Conservation (phyloP, 2,888 invertebrate genomes). For the Schizaphis graminum region DNA sequence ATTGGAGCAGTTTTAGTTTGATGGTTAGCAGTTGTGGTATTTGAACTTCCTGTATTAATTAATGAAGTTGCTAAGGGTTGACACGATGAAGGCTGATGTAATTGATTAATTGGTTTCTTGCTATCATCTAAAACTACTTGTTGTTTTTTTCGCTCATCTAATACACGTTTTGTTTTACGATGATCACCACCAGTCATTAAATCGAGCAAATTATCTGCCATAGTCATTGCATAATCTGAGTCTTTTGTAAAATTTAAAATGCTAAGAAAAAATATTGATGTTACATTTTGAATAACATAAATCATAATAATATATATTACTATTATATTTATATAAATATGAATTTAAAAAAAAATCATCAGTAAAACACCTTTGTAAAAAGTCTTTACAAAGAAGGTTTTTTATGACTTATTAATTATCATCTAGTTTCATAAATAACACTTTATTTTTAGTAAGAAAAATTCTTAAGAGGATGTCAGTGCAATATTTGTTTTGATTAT, state of each 20-base stretch:
- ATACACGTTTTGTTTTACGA: slow-evolving; percentile 79
- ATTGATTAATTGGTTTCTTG: slow-evolving; percentile 34
- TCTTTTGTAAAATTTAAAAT: slow-evolving; percentile 85
- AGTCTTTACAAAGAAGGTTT: not conserved
- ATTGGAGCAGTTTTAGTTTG: slow-evolving; percentile 75
- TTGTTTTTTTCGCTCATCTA: slow-evolving; percentile 80
- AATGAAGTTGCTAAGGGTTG: slow-evolving; percentile 40
- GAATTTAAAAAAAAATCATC: not conserved
- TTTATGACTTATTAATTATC: not conserved
- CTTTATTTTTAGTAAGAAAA: not conserved
- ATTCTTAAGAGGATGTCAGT: not conserved
- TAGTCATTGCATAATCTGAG: slow-evolving; percentile 81
- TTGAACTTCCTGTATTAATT: slow-evolving; percentile 50
- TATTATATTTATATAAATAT: not conserved
- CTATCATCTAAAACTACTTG: slow-evolving; percentile 72
- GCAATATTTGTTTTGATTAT: too few relatives aligned
- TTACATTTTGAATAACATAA: not conserved
- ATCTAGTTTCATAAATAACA: not conserved
- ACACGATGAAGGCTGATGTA: slow-evolving; percentile 31
- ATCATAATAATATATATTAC: not conserved
- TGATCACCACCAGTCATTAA: slow-evolving; percentile 88
- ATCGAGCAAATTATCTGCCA: slow-evolving; percentile 87
- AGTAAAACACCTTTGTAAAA: not conserved
- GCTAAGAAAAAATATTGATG: slow-evolving; percentile 71
- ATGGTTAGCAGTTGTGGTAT: slow-evolving; percentile 11